Evolutionary conservation across 2,888 invertebrate species (phyloP).

Genomic region (Chesias legatella): DNA sequence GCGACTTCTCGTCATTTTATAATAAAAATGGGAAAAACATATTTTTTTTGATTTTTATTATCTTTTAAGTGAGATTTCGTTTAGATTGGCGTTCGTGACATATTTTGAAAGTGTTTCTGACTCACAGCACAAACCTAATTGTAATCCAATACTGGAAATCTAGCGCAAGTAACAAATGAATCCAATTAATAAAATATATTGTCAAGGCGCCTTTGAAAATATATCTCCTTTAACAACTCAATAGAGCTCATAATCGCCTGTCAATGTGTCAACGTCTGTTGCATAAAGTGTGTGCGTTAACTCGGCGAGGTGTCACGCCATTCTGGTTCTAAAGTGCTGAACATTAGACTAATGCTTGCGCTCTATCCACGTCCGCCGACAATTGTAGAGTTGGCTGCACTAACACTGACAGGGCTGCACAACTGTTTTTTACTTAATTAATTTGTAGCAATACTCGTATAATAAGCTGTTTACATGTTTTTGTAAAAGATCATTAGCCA

Average conservation of each 20-base stretch:
- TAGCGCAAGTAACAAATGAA: constrained; percentile 41
- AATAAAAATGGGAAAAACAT: not conserved
- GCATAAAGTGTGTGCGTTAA: constrained; percentile 54
- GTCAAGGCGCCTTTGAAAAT: constrained; percentile 36
- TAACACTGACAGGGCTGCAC: constrained; percentile 34
- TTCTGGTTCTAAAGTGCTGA: constrained; percentile 61
- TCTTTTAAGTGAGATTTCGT: not conserved
- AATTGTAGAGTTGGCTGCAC: constrained; percentile 53
- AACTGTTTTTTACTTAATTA: constrained; percentile 33
- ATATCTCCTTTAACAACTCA: constrained; percentile 41
- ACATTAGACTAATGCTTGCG: constrained; percentile 63
- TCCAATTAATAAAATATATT: constrained; percentile 52
- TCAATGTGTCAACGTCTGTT: constrained; percentile 50
- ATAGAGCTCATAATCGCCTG: constrained; percentile 63
- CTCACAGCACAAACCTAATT: constrained; percentile 19
- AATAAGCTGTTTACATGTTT: too few species aligned
- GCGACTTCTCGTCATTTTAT: constrained; percentile 1
- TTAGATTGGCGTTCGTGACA: too few species aligned
- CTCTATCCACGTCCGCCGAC: constrained; percentile 60
- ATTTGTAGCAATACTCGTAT: too few species aligned
- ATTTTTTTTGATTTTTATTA: not conserved
- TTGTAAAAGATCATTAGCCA: too few species aligned
- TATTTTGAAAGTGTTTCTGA: too few species aligned
- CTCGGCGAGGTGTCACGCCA: constrained; percentile 45
- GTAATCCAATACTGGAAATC: constrained; percentile 24